Conservation (phyloP, 2,113 vertebrate genomes). For the Macheiramphus alcinus region DNA sequence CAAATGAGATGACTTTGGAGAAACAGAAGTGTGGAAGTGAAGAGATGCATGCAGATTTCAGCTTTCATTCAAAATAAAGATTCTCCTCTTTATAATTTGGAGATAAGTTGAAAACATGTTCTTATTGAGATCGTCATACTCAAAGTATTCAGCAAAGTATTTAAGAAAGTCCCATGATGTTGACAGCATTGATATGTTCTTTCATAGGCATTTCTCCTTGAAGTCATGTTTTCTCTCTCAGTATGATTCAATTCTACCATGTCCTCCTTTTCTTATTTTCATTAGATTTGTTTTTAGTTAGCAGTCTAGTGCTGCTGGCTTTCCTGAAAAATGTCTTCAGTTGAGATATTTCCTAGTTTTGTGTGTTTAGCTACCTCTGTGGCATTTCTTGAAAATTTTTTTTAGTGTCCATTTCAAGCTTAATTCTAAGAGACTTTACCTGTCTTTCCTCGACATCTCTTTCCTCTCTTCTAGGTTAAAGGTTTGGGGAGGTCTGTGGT, state of each 20-base stretch:
- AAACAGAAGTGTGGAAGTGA: not conserved
- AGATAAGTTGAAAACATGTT: not conserved
- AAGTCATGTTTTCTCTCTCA: not conserved
- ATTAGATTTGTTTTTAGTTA: not conserved
- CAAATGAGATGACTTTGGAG: not conserved
- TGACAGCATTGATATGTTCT: not conserved
- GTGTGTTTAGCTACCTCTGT: not conserved
- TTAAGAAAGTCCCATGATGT: not conserved
- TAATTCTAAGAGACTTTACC: slow-evolving; percentile 12
- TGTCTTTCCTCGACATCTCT: slow-evolving; percentile 55
- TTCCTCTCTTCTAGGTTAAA: slow-evolving; percentile 64
- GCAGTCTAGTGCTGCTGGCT: not conserved
- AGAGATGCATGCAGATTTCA: not conserved
- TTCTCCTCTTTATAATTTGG: not conserved
- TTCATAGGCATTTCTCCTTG: not conserved
- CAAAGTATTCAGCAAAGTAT: not conserved
- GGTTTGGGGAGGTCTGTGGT: slow-evolving; percentile 63
- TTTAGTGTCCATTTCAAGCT: slow-evolving; percentile 15
- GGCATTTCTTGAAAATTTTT: not conserved
- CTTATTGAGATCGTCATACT: not conserved
- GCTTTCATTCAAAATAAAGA: not conserved
- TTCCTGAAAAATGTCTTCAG: not conserved
- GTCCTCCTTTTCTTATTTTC: not conserved
- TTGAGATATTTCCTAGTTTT: not conserved
- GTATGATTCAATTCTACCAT: not conserved